Conservation (phyloP, 92 coral and sea anemone species). For the Porites lobata region DNA sequence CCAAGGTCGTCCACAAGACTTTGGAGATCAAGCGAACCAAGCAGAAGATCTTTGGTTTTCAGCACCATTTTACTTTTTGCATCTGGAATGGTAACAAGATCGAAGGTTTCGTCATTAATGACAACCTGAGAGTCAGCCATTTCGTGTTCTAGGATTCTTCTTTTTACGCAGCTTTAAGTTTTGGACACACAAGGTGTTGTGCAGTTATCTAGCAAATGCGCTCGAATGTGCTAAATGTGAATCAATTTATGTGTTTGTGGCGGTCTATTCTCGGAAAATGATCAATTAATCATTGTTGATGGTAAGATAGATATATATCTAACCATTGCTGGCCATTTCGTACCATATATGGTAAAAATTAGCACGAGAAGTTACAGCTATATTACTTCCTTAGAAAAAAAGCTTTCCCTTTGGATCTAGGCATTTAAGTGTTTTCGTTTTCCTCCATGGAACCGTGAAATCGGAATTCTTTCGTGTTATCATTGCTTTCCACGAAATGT, state of each 20-base stretch:
- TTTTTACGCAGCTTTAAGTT: not conserved
- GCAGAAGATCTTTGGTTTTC: slow-evolving; percentile 17
- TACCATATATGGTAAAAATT: too few relatives aligned
- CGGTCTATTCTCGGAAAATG: not conserved
- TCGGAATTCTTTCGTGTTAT: too few relatives aligned
- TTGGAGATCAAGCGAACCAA: slow-evolving; percentile 59
- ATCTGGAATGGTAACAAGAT: slow-evolving; percentile 54
- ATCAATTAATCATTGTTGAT: too few relatives aligned
- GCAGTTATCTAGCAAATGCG: not conserved
- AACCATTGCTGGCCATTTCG: not conserved
- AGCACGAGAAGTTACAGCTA: too few relatives aligned
- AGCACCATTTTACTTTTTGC: slow-evolving; percentile 46
- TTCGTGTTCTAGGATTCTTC: not conserved
- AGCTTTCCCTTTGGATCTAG: too few relatives aligned
- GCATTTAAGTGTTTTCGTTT: too few relatives aligned
- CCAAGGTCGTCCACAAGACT: slow-evolving; percentile 69
- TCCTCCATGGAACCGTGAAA: too few relatives aligned
- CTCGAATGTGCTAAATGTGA: not conserved
- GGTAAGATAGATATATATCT: not conserved
- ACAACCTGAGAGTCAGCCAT: slow-evolving; percentile 52
- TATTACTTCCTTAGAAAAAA: too few relatives aligned
- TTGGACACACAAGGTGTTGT: too few relatives aligned
- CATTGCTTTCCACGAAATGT: too few relatives aligned
- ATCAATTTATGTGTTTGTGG: not conserved
- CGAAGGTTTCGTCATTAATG: slow-evolving; percentile 64